These are phyloP conservation scores for Dendrolimus pini DNA, from an alignment of 2,888 invertebrate species.

Conservation along the genomic window DNA sequence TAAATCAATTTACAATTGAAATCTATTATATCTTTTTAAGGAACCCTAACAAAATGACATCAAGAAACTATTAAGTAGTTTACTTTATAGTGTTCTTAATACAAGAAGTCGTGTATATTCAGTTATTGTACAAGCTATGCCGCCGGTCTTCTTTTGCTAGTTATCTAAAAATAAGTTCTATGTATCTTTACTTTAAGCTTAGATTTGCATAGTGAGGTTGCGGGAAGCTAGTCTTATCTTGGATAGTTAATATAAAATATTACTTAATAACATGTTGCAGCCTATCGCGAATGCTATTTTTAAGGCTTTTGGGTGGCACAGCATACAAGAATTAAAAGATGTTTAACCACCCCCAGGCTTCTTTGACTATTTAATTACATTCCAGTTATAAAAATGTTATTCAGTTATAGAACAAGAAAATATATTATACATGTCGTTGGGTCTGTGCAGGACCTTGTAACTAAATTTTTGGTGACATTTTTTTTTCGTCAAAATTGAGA, in stretches of 20 bases:
- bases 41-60: neutral
- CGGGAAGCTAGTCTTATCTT: conserved; percentile 11
- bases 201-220: neutral
- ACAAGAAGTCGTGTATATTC: conserved; percentile 5
- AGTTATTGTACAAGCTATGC: conserved; percentile 6
- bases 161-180: neutral
- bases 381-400: no score
- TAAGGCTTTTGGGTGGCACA: conserved; percentile 49
- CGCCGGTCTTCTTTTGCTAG: neutral
- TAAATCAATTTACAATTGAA: no score
- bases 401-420: no score
- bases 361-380: no score
- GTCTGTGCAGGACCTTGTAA: no score
- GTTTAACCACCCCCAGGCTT: conserved; percentile 39
- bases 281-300: conserved; percentile 35
- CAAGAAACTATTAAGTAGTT: neutral
- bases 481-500: no score
- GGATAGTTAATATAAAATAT: conserved; percentile 26
- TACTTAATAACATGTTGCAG: conserved; percentile 31
- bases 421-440: no score
- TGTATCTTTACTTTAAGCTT: neutral
- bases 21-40: no score
- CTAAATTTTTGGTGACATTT: no score
- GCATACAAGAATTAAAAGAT: conserved; percentile 39
- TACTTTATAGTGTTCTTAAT: neutral